Base-by-base conservation (phyloP, 2,797 vertebrate species). In the Notolepis coatsorum region DNA sequence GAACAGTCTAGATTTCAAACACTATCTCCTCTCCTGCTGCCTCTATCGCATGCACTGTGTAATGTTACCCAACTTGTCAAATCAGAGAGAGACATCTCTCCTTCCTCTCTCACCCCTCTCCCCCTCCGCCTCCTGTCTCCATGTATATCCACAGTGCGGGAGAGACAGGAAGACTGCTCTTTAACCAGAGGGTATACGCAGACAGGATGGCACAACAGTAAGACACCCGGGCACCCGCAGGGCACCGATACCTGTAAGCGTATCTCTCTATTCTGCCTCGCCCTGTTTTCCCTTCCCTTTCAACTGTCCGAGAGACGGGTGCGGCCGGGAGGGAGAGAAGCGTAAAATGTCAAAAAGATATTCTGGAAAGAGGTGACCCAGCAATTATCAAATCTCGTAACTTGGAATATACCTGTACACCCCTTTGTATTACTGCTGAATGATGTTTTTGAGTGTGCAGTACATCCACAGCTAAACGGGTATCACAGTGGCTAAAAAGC, bases 1-100 rank as follows among this genome's bases (percentile, higher is more conserved):
- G 58, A 80, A 68, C 46, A 24, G 58, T 85, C 82, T 88, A 82
- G 73, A 84, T 89, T 88, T 88, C 85, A 83, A 71, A 48, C 74
- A 43, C 65, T 67, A 82, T 86, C 69, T 78, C 56, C 68, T 79
- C n/a, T n/a, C n/a, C n/a, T 41, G 10, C 46, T 37, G 23, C 21
- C 38, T 23, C 49, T 31, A 18, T 31, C 24, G 42, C 68, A 33
- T n/a, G 2, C 2, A 39, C 58, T 72, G 81, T 72, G 81, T 81
- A 86, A 87, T 81, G 76, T 80, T 82, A 81, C 46, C 86, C 78
- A 43, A 63, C 75, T 68, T 68, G 65, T 78, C 67, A 55, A 53
- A 70, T 74, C 68, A 73, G 60, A 15, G 4, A 54, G 64, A 71
- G 51, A 66, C 54, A 55, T 73, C 71, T n/a, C 7, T 17, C 1